These are phyloP conservation scores for Mimas tiliae DNA, from an alignment of 2,888 invertebrate species.

Conservation along the genomic window DNA sequence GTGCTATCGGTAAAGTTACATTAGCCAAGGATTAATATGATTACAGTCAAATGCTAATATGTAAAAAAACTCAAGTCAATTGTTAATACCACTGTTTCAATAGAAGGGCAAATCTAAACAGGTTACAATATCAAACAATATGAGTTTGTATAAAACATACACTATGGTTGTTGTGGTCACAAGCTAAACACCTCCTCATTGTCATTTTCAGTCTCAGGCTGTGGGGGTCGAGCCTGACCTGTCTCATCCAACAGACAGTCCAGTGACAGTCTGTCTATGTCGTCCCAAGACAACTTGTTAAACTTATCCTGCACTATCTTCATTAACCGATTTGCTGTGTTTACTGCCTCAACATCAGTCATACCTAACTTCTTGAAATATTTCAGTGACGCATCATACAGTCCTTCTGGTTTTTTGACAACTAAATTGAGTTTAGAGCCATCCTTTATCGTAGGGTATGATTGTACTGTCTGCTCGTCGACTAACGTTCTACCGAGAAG, in stretches of 20 bases:
- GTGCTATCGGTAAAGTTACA: no score
- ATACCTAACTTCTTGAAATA: conserved; percentile 85
- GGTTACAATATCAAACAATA: not conserved
- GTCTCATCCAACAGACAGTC: conserved; percentile 60
- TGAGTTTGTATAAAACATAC: conserved; percentile 30
- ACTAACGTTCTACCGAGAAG: conserved; percentile 88
- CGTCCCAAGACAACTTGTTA: conserved; percentile 84
- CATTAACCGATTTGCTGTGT: conserved; percentile 84
- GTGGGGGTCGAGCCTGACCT: conserved; percentile 40
- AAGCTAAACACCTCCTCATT: conserved; percentile 56
- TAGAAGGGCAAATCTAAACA: not conserved
- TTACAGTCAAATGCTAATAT: no score
- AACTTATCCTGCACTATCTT: conserved; percentile 82
- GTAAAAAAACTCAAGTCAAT: no score
- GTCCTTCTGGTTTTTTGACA: conserved; percentile 87
- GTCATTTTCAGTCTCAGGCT: conserved; percentile 50
- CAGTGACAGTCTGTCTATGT: conserved; percentile 82
- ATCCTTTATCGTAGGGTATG: conserved; percentile 89
- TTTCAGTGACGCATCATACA: conserved; percentile 84
- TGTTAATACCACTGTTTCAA: no score
- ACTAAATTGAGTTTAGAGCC: conserved; percentile 90
- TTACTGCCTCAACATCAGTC: conserved; percentile 86
- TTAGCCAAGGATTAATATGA: no score
- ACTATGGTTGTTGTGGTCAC: conserved; percentile 43
- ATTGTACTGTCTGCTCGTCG: conserved; percentile 88